Percentiles rank a stretch among this genome's conserved stretches.
Evolutionary conservation across 2,888 invertebrate species (phyloP).

Genomic region (Falcaria lacertinaria): DNA sequence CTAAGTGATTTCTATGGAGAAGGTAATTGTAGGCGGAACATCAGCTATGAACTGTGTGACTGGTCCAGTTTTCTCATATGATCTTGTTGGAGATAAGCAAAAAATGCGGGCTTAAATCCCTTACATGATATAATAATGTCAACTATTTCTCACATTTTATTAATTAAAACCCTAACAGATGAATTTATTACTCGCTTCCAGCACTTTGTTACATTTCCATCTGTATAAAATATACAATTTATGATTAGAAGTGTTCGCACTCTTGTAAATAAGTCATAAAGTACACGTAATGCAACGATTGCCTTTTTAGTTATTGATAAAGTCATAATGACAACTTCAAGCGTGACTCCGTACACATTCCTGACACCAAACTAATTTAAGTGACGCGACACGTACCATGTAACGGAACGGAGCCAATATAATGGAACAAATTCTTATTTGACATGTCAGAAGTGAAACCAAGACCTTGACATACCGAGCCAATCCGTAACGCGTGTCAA

Average conservation of each 20-base stretch:
- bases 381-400: slow-evolving; percentile 32
- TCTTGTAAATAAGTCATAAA: slow-evolving; percentile 36
- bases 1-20: no score
- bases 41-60: not conserved
- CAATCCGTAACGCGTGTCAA: slow-evolving; percentile 56
- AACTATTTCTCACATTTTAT: slow-evolving; percentile 67
- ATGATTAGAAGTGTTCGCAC: slow-evolving; percentile 37
- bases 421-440: slow-evolving; percentile 46
- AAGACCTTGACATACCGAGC: slow-evolving; percentile 59
- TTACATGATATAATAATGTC: slow-evolving; percentile 51
- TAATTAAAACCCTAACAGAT: slow-evolving; percentile 37
- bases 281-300: slow-evolving; percentile 22
- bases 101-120: slow-evolving; percentile 30
- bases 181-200: slow-evolving; percentile 34
- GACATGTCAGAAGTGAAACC: slow-evolving; percentile 52
- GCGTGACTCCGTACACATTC: slow-evolving; percentile 51
- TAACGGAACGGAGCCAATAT: slow-evolving; percentile 19
- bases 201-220: slow-evolving; percentile 22
- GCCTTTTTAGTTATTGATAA: slow-evolving; percentile 21
- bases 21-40: no score
- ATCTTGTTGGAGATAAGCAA: slow-evolving; percentile 12
- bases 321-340: slow-evolving; percentile 13
- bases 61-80: slow-evolving; percentile 20
- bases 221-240: slow-evolving; percentile 21
- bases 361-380: slow-evolving; percentile 47